These are phyloP conservation scores for Crambe crambe DNA, from an alignment of 37 sponge, comb jelly and placozoan species.

Conservation along the genomic window DNA sequence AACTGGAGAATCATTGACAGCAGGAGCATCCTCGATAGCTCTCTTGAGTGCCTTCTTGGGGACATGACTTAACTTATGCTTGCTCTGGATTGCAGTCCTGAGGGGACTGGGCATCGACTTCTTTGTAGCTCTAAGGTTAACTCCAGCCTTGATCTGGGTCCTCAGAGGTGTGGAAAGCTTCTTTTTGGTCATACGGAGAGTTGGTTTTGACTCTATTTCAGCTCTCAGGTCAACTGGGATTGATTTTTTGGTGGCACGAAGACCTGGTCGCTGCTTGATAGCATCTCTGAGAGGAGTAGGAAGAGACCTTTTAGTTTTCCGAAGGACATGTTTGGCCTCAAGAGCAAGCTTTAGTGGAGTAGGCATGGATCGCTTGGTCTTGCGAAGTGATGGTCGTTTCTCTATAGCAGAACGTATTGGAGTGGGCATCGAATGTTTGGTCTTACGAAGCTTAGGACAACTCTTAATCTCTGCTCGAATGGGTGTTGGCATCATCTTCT, in stretches of 20 bases:
- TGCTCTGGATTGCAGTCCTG: slow-evolving; percentile 38
- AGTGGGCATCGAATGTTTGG: slow-evolving; percentile 60
- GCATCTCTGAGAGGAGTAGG: slow-evolving; percentile 52
- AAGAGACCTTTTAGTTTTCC: slow-evolving; percentile 47
- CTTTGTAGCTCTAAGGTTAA: slow-evolving; percentile 30
- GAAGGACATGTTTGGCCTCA: slow-evolving; percentile 14
- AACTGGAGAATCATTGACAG: slow-evolving; percentile 32
- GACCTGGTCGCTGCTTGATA: slow-evolving; percentile 20
- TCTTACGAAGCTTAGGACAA: slow-evolving; percentile 27
- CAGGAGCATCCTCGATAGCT: slow-evolving; percentile 7
- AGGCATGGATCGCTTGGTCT: slow-evolving; percentile 51
- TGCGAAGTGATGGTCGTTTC: slow-evolving; percentile 22
- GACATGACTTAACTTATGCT: slow-evolving; percentile 17
- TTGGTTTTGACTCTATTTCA: slow-evolving; percentile 28
- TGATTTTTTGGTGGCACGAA: slow-evolving; percentile 37
- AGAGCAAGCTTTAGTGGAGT: slow-evolving; percentile 48
- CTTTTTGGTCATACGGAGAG: slow-evolving; percentile 26
- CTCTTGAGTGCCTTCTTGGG: slow-evolving; percentile 24
- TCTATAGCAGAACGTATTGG: slow-evolving; percentile 60
- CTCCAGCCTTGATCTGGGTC: slow-evolving; percentile 30
- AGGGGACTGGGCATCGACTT: slow-evolving; percentile 58
- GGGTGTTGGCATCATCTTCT: slow-evolving; percentile 67
- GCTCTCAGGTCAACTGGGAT: slow-evolving; percentile 35
- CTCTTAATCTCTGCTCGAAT: slow-evolving; percentile 56
- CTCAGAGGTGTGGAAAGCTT: slow-evolving; percentile 63